Evolutionary conservation across 2,797 vertebrate species (phyloP), one percentile per base, ranked within the genome.

Genomic region (Helicolenus hilgendorfi): DNA sequence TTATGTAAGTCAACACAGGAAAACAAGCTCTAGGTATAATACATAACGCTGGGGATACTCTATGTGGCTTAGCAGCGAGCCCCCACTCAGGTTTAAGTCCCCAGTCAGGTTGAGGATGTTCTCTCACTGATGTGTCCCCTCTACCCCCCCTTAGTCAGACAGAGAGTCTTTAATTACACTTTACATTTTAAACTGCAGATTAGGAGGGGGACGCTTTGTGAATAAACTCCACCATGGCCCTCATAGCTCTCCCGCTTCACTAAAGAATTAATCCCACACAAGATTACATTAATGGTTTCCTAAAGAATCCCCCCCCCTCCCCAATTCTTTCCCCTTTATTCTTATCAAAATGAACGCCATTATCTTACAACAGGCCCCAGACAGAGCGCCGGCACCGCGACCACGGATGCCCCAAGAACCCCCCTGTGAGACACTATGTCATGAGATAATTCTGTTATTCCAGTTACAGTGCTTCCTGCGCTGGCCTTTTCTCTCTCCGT

Each of bases 261-360:
- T 94, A 89, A 86, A 91, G 93, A 96, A 97, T 95, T 96, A 97
- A 97, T 97, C 95, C 96, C 87, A 86, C 93, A 89, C 77, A 94
- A 96, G 95, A 97, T 97, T 97, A 96, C 94, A 96, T 96, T 96
- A 96, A 97, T 95, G 84, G 93, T 86, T 95, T 94, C 84, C 94
- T 86, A 91, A 96, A 95, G 90, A 95, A 96, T 86, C 72, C 33
- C 89, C 77, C 77, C 78, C 63, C 62, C 38, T 84, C n/a, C 56
- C 86, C 76, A 49, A 77, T 91, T 89, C 77, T 84, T 84, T 55
- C 49, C 31, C 55, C 71, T 75, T 77, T 83, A 87, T 89, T 91
- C 83, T 94, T 94, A 95, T 92, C 87, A 88, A 89, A 96, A 97
- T 92, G 49, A 95, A 95, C 94, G 89, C 73, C 82, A 92, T 97